Base-by-base conservation (phyloP, 2,113 vertebrate species). In the Penelope pileata region DNA sequence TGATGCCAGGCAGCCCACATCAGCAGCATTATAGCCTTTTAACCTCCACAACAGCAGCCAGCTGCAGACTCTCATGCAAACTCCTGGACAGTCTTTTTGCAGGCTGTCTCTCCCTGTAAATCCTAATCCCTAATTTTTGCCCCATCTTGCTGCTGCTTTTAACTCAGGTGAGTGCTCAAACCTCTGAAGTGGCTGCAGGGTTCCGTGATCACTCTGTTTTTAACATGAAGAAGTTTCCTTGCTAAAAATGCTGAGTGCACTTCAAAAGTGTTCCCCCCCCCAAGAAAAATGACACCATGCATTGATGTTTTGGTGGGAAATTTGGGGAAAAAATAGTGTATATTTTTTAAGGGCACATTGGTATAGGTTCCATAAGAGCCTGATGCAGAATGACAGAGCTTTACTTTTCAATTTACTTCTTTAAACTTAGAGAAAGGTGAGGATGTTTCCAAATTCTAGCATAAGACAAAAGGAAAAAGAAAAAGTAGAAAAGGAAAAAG, bases 401-500 rank as follows among this genome's bases (percentile, higher is more conserved):
- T 87, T 54, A 2, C 3, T 66, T 56, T 83, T 5, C 16, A 50
- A 9, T 54, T 79, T 74, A 3, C 4, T 48, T 34, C 36, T 86
- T 60, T 53, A 60, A 36, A 40, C 16, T 47, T 45, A n/a, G 22
- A 76, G 53, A 27, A 83, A 83, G 8, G 4, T 74, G 59, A 62
- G 16, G 24, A n/a, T 36, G 16, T 40, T 82, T 67, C 27, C 26
- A 74, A 67, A 70, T 70, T 30, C 7, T 19, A 48, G 2, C 1
- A 2, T 2, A 53, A 81, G 4, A 4, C 0, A 3, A 12, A 10
- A 43, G 23, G 12, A 34, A 11, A 8, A 13, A 42, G 15, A 2
- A 21, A 30, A 14, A 27, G 13, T 16, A 8, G 13, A 21, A 27
- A 53, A 13, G 6, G 0, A 8, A 11, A 3, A 2, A 13, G 16